Evolutionary conservation across 1,140 invertebrate species (phyloP).

Genomic region (Pentalonia nigronervosa): DNA sequence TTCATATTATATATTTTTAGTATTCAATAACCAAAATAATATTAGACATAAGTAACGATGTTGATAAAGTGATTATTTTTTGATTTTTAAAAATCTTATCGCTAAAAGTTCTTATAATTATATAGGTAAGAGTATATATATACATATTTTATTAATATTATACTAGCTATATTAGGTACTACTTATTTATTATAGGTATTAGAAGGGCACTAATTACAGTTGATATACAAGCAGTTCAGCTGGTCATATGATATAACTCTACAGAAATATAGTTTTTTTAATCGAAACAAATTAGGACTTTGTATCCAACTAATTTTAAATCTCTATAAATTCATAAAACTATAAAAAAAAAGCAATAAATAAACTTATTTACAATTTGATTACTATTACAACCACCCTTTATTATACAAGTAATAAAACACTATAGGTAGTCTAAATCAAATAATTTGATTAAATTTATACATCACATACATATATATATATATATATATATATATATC

Average conservation of each 20-base stretch:
- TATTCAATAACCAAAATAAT: not conserved
- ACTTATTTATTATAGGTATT: not conserved
- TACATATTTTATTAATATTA: not conserved
- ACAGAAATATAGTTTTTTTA: not conserved
- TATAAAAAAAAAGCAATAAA: not conserved
- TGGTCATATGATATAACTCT: not conserved
- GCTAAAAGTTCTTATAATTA: not conserved
- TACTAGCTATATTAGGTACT: no score
- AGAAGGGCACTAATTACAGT: not conserved
- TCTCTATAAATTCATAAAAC: not conserved
- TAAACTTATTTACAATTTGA: not conserved
- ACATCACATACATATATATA: not conserved
- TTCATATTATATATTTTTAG: no score
- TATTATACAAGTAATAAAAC: not conserved
- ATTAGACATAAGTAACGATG: not conserved
- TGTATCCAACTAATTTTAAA: not conserved
- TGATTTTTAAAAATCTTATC: no score
- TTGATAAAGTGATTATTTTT: not conserved
- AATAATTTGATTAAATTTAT: not conserved
- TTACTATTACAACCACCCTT: not conserved
- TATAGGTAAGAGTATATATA: not conserved
- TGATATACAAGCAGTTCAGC: not conserved
- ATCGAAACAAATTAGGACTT: not conserved
- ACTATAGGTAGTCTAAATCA: not conserved
- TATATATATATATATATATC: not conserved